phyloP scores from a whole-genome alignment of 1,140 invertebrate genomes.

The Atta colombica region DNA sequence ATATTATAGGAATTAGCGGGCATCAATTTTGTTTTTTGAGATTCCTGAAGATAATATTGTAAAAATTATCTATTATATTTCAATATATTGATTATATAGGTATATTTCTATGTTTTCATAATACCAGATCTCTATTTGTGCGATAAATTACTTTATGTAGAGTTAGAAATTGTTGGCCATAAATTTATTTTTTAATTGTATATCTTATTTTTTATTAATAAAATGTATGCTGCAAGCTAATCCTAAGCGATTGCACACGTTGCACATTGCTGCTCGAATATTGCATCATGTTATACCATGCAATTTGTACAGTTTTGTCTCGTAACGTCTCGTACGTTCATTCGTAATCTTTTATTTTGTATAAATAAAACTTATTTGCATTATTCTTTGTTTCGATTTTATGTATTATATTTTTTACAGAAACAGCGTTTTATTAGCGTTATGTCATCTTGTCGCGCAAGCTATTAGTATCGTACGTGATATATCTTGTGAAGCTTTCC shows the following conservation, averaged over 20 bases:
- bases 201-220: background rate
- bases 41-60: constrained; percentile 7
- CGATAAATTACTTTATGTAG: background rate
- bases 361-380: background rate
- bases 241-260: background rate
- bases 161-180: background rate
- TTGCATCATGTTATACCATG: constrained; percentile 37
- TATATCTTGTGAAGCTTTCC: background rate
- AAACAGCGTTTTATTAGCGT: background rate
- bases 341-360: constrained; percentile 13
- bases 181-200: background rate
- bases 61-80: background rate
- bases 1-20: background rate
- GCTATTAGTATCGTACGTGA: background rate
- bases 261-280: background rate
- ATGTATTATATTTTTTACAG: background rate
- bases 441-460: background rate
- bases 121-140: background rate
- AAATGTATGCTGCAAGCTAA: background rate
- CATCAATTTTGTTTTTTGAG: background rate
- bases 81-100: background rate
- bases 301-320: background rate
- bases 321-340: background rate
- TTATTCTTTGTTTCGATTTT: background rate
- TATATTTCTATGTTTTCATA: background rate